Base-by-base conservation (phyloP, 2,797 vertebrate genomes). In the Characodon lateralis region DNA sequence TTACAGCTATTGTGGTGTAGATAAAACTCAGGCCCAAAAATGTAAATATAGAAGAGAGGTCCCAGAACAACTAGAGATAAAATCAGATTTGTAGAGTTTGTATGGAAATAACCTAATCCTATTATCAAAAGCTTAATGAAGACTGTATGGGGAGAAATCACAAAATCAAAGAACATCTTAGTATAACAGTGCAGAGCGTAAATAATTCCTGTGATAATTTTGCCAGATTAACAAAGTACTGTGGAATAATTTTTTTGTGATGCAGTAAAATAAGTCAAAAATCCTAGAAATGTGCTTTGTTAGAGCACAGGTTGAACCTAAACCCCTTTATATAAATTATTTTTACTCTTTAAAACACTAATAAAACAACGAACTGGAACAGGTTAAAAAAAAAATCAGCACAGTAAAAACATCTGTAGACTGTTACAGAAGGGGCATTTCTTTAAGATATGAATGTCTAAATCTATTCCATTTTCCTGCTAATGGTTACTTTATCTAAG, bases 91-190 rank as follows among this genome's bases (percentile, higher is more conserved):
- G 77, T 79, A 73, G 31, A 80, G 81, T 89, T 89, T 87, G 83
- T 88, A 71, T 88, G 80, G 76, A 90, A 90, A 89, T 89, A 89
- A 58, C 46, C 65, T 88, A 85, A 91, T 89, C 85, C 83, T 76
- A 71, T 74, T 39, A 56, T 59, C 63, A 10, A 63, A 55, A 74
- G 28, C 10, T 39, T 22, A 83, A 78, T 48, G 73, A 31, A 75
- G 35, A 72, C 59, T 59, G 74, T 78, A 83, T 72, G 63, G 28
- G 48, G 14, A 10, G 35, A 76, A 55, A 68, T 18, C 16, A 16
- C 41, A 66, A 85, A 72, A 83, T 18, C 26, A 63, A 50, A 35
- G 46, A 70, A 46, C 77, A 74, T 72, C 74, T 76, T 35, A 56
- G 20, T 46, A 58, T 39, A 35, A 24, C 50, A 63, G n/a, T 12